A percentile compares a stretch with the other conserved stretches of the same genome.
phyloP scores from a whole-genome alignment of 2,113 vertebrate genomes.

The Mormyrus iriodes region DNA sequence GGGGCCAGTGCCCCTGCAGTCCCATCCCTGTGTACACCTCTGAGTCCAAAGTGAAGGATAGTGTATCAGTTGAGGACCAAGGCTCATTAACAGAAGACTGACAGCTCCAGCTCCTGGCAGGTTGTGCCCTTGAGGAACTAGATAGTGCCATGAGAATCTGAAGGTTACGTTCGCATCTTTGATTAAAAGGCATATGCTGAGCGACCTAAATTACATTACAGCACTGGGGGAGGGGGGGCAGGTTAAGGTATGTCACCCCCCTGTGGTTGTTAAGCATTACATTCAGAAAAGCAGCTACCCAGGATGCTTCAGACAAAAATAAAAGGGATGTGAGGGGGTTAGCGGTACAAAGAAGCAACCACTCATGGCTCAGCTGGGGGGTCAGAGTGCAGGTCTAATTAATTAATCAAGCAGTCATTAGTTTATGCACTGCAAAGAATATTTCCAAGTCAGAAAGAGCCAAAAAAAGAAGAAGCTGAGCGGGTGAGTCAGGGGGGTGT shows the following conservation, averaged over 20 bases:
- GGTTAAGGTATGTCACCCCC: neutral
- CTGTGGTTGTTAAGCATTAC: neutral
- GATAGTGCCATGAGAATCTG: neutral
- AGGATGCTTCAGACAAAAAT: neutral
- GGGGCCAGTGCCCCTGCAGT: neutral
- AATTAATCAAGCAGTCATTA: slow-evolving; percentile 1
- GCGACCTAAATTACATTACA: neutral
- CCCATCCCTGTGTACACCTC: neutral
- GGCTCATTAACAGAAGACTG: neutral
- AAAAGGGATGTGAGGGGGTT: neutral
- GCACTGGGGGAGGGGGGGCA: neutral
- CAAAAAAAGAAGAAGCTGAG: neutral
- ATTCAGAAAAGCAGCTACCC: neutral
- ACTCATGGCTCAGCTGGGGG: neutral
- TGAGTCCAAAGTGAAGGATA: neutral
- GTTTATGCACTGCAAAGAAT: neutral
- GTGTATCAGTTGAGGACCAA: neutral
- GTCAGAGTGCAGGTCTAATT: neutral
- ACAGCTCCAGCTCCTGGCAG: neutral
- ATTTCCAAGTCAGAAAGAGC: neutral
- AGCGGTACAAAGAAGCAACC: neutral
- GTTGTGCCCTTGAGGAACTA: neutral
- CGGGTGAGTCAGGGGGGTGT: neutral
- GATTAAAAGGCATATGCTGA: neutral
- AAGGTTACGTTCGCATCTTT: neutral